These are phyloP conservation scores for Pocillopora grandis DNA, from an alignment of 92 coral and sea anemone genomes.

Conservation along the genomic window DNA sequence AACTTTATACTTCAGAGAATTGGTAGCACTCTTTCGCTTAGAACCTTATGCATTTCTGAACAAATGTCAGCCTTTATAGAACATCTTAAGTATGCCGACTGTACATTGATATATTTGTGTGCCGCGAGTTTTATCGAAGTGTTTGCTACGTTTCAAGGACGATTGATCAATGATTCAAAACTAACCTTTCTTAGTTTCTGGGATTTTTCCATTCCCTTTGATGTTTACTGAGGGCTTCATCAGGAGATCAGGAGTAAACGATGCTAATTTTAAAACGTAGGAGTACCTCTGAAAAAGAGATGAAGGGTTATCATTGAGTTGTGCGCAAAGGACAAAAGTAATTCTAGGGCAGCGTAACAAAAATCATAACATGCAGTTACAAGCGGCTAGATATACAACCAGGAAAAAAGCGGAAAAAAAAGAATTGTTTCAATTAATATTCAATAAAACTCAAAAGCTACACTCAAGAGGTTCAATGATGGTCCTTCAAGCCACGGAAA, in stretches of 20 bases:
- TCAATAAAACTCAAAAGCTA: too few species aligned
- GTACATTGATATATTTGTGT: not conserved
- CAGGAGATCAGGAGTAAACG: conserved; percentile 59
- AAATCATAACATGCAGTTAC: too few species aligned
- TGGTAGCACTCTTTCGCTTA: not conserved
- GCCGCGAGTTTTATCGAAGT: not conserved
- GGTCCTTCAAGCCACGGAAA: not conserved
- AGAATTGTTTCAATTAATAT: too few species aligned
- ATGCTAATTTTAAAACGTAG: conserved; percentile 46
- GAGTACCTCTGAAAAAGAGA: conserved; percentile 38
- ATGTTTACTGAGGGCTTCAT: conserved; percentile 53
- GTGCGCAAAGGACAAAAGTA: conserved; percentile 17
- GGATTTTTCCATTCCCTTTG: conserved; percentile 35
- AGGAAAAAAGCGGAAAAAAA: too few species aligned
- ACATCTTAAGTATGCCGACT: not conserved
- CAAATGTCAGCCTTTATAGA: not conserved
- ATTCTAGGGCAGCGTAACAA: not conserved
- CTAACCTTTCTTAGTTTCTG: conserved; percentile 53
- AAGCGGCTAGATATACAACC: too few species aligned
- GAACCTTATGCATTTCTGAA: not conserved
- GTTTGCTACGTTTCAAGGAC: not conserved
- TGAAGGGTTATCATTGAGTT: conserved; percentile 16
- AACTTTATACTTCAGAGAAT: not conserved
- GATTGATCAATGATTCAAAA: conserved; percentile 5
- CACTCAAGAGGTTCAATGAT: not conserved